Evolutionary conservation across 2,888 invertebrate genomes (phyloP).

Genomic region (Glaucopsyche alexis): DNA sequence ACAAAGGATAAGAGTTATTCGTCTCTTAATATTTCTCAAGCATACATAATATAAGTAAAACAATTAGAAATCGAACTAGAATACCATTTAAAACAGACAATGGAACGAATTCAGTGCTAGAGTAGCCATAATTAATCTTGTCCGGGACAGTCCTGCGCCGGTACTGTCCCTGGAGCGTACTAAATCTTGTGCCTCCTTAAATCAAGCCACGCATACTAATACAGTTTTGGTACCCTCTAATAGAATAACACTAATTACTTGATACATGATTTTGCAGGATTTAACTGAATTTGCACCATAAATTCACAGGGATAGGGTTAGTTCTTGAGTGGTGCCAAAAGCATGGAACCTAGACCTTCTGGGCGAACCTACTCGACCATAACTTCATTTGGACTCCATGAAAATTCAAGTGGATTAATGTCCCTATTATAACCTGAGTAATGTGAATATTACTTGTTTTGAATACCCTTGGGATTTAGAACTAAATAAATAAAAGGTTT

Average conservation of each 20-base stretch:
- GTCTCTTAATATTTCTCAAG: neutral
- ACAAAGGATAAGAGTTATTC: too few relatives aligned
- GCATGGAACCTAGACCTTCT: neutral
- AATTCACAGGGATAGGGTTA: neutral
- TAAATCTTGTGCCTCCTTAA: constrained; percentile 26
- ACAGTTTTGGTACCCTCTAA: constrained; percentile 26
- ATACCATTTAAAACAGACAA: neutral
- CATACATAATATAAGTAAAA: neutral
- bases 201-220: constrained; percentile 29
- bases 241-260: constrained; percentile 26
- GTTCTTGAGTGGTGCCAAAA: neutral
- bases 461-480: neutral
- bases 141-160: constrained; percentile 6
- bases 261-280: neutral
- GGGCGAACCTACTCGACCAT: constrained; percentile 2
- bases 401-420: constrained; percentile 16
- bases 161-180: constrained; percentile 14
- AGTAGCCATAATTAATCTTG: constrained; percentile 17
- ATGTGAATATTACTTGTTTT: neutral
- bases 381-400: constrained; percentile 8
- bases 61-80: neutral
- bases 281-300: neutral
- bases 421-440: neutral
- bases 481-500: neutral
- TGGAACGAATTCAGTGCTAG: neutral